These are phyloP conservation scores for Scortum barcoo DNA, from an alignment of 2,113 vertebrate species.

Conservation along the genomic window DNA sequence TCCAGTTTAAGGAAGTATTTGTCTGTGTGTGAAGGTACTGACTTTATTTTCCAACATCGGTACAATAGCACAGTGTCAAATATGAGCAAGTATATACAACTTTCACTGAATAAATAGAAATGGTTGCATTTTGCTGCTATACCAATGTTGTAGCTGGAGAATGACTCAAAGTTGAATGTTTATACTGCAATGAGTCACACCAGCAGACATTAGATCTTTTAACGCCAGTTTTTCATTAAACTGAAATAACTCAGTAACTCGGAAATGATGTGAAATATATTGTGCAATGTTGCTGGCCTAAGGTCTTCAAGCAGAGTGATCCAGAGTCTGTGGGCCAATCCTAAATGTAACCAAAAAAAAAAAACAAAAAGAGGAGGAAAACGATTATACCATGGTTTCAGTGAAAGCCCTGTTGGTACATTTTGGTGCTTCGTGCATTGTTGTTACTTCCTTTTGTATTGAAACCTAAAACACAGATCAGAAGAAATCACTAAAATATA, in stretches of 20 bases:
- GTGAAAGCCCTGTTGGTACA: neutral
- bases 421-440: no score
- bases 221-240: neutral
- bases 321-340: slow-evolving; percentile 13
- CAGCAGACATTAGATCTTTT: neutral
- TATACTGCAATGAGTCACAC: neutral
- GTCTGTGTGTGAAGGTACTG: neutral
- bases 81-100: neutral
- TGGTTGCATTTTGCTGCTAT: neutral
- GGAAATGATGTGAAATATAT: neutral
- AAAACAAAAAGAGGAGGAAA: slow-evolving; percentile 1
- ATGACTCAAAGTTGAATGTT: neutral
- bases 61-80: neutral
- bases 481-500: neutral
- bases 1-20: neutral
- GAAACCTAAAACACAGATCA: neutral
- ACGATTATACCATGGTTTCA: slow-evolving; percentile 12
- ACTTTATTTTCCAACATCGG: neutral
- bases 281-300: slow-evolving; percentile 1
- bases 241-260: neutral
- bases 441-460: neutral
- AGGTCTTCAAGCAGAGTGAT: slow-evolving; percentile 2
- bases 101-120: neutral
- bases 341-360: slow-evolving; percentile 26
- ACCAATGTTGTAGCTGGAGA: neutral